Percentiles rank a stretch among this genome's conserved stretches.
phyloP scores from a whole-genome alignment of 2,113 vertebrate genomes.

The Abramis brama region DNA sequence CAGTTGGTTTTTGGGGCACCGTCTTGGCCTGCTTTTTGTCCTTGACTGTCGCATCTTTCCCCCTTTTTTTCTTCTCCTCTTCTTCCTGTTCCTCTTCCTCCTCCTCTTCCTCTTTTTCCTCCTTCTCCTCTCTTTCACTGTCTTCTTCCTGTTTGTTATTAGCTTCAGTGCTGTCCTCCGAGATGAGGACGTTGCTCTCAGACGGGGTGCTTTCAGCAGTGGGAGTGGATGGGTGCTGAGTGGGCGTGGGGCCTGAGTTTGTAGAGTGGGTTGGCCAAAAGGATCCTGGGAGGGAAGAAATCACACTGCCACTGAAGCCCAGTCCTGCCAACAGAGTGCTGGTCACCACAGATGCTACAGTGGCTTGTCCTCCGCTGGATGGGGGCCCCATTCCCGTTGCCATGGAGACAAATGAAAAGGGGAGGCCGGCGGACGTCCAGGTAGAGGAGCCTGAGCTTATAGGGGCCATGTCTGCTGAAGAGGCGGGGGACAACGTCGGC shows the following conservation, averaged over 20 bases:
- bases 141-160: conserved; percentile 79
- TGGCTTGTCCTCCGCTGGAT: conserved; percentile 94
- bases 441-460: conserved; percentile 99
- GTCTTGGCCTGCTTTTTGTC: conserved; percentile 59
- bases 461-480: conserved; percentile 97
- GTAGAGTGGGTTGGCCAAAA: conserved; percentile 86
- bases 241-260: conserved; percentile 64
- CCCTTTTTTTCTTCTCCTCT: conserved; percentile 77
- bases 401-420: conserved; percentile 98
- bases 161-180: conserved; percentile 76
- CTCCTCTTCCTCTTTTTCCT: conserved; percentile 73
- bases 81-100: conserved; percentile 80
- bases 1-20: conserved; percentile 61
- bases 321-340: conserved; percentile 94
- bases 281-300: conserved; percentile 93
- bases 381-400: conserved; percentile 96
- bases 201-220: conserved; percentile 74
- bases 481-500: conserved; percentile 94
- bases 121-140: conserved; percentile 81
- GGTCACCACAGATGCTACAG: conserved; percentile 93
- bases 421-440: conserved; percentile 96
- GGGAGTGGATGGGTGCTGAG: conserved; percentile 68
- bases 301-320: conserved; percentile 90
- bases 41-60: conserved; percentile 65
- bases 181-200: conserved; percentile 69